Evolutionary conservation across 2,797 vertebrate species (phyloP).

Genomic region (Aphelocoma californica): DNA sequence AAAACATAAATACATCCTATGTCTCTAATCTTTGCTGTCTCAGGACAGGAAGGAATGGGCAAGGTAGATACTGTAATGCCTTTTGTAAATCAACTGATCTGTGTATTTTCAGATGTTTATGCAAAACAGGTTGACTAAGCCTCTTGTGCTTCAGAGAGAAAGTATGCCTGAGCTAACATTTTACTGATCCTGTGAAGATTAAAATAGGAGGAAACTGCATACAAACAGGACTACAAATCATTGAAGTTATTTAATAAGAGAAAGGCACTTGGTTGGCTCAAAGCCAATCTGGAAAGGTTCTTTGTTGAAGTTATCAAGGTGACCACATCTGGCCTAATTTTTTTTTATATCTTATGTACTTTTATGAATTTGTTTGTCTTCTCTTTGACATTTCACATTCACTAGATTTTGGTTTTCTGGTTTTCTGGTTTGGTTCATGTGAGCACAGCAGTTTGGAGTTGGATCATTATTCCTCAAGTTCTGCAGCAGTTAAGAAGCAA

Average conservation of each 20-base stretch:
- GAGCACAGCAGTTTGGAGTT: background rate
- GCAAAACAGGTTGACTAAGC: slow-evolving; percentile 6
- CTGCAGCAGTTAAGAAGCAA: background rate
- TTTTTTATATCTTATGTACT: background rate
- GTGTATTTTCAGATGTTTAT: slow-evolving; percentile 11
- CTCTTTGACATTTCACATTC: background rate
- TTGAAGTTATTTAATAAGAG: background rate
- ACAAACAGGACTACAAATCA: slow-evolving; percentile 29
- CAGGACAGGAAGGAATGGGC: slow-evolving; percentile 20
- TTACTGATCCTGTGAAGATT: background rate
- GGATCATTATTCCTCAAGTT: background rate
- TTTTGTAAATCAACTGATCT: background rate
- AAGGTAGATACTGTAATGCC: background rate
- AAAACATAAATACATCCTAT: background rate
- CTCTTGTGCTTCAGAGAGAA: slow-evolving; percentile 29
- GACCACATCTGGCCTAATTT: background rate
- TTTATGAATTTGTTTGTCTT: background rate
- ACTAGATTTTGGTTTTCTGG: background rate
- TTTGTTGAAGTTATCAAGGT: slow-evolving; percentile 13
- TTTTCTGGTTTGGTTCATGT: background rate
- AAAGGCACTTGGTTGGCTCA: background rate
- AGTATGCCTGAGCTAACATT: background rate
- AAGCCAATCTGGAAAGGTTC: background rate
- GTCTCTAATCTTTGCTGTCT: slow-evolving; percentile 10
- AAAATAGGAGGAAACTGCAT: slow-evolving; percentile 26